Percentiles rank a stretch among this genome's conserved stretches.
These are phyloP conservation scores for Tiliacea aurago DNA, from an alignment of 2,888 invertebrate genomes.

Conservation along the genomic window DNA sequence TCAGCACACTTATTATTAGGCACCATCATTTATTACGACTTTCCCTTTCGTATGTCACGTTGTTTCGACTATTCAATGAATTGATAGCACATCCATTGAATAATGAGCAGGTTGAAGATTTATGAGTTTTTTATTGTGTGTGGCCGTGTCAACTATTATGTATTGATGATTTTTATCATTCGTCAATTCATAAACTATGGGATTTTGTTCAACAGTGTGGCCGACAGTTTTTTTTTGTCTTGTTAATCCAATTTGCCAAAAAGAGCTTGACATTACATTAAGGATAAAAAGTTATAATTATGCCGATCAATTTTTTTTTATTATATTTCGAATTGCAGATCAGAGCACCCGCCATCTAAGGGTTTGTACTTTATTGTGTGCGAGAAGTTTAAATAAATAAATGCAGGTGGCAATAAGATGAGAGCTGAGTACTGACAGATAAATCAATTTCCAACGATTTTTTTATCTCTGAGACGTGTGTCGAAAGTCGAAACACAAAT, in stretches of 20 bases:
- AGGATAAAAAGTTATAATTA: neutral
- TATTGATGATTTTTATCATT: neutral
- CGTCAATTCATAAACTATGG: neutral
- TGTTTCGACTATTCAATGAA: conserved; percentile 48
- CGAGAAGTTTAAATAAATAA: too few relatives aligned
- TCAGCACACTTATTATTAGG: conserved; percentile 47
- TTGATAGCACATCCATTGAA: conserved; percentile 46
- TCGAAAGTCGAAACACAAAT: conserved; percentile 74
- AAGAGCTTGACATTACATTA: too few relatives aligned
- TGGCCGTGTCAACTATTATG: neutral
- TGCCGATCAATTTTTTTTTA: conserved; percentile 4
- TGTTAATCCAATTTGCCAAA: neutral
- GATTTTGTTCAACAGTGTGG: neutral
- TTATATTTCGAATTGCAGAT: neutral
- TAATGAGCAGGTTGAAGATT: conserved; percentile 31
- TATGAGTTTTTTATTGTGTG: conserved; percentile 18
- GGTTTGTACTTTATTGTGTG: too few relatives aligned
- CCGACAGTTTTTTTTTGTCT: neutral
- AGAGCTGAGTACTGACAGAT: conserved; percentile 41
- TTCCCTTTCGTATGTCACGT: conserved; percentile 49
- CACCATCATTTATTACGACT: conserved; percentile 45
- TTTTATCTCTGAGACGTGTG: conserved; percentile 68
- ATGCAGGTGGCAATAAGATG: conserved; percentile 17
- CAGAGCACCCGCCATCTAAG: too few relatives aligned
- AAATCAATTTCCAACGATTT: conserved; percentile 71